phyloP scores from a whole-genome alignment of 2,888 invertebrate species.

The Phymatocera aterrima region DNA sequence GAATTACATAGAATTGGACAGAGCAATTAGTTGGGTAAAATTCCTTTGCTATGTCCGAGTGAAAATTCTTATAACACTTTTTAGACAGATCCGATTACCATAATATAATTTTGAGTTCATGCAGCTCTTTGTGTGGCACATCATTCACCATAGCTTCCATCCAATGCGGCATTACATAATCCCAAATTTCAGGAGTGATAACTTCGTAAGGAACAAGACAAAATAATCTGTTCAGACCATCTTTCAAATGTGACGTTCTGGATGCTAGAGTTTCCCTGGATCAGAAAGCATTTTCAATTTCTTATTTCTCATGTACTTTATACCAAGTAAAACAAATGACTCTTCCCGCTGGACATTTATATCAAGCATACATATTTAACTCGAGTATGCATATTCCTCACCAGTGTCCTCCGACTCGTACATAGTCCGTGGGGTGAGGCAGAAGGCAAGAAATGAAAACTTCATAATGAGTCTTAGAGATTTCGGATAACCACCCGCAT shows the following conservation, averaged over 20 bases:
- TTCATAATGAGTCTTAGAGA: constrained; percentile 89
- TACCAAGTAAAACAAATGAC: background rate
- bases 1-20: too few relatives aligned
- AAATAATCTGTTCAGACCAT: constrained; percentile 95
- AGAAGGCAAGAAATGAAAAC: constrained; percentile 95
- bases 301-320: background rate
- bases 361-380: background rate
- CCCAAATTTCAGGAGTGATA: constrained; percentile 97
- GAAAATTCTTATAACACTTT: background rate
- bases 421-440: constrained; percentile 97
- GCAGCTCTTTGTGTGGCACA: constrained; percentile 91
- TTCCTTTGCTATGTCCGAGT: too few relatives aligned
- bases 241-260: constrained; percentile 93
- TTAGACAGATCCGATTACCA: constrained; percentile 74
- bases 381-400: constrained; percentile 67
- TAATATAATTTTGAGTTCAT: constrained; percentile 88
- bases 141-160: constrained; percentile 97
- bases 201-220: constrained; percentile 98
- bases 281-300: constrained; percentile 43
- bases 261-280: constrained; percentile 89
- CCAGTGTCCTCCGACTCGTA: constrained; percentile 97
- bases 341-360: background rate
- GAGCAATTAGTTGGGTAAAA: too few relatives aligned
- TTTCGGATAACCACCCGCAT: constrained; percentile 92
- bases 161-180: constrained; percentile 99